A percentile compares a stretch with the other conserved stretches of the same genome.
Conservation (phyloP, 1,140 invertebrate genomes). For the Vanessa atalanta region DNA sequence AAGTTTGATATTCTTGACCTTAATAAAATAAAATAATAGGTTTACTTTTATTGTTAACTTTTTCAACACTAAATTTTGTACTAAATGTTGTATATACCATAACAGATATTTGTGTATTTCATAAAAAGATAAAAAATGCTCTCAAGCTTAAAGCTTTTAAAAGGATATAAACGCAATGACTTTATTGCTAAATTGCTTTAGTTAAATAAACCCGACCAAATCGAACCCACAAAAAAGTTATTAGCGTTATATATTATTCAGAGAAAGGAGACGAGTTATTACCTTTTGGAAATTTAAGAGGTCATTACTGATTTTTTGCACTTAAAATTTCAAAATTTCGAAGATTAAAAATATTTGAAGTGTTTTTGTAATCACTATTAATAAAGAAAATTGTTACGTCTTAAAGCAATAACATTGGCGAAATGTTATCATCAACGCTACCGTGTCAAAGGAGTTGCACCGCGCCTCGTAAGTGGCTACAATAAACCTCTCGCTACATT, state of each 20-base stretch:
- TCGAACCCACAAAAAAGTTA: conserved; percentile 2
- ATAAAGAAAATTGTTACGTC: neutral
- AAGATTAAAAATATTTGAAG: neutral
- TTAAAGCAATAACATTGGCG: conserved; percentile 4
- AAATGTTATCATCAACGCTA: conserved; percentile 20
- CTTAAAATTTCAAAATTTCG: neutral
- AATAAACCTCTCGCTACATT: conserved; percentile 79
- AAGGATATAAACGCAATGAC: neutral
- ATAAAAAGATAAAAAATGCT: neutral
- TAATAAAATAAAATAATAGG: too few species aligned
- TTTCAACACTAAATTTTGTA: too few species aligned
- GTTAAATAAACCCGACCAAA: neutral
- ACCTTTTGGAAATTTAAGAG: neutral
- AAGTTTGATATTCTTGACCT: too few species aligned
- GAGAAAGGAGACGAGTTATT: neutral
- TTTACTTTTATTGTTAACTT: too few species aligned
- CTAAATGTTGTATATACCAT: neutral
- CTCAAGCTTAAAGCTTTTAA: neutral
- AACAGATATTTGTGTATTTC: neutral
- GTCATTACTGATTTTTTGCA: neutral
- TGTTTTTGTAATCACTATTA: conserved; percentile 1
- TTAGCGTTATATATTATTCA: neutral
- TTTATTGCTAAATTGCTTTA: conserved; percentile 1
- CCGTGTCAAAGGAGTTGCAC: conserved; percentile 49
- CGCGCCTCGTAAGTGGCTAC: conserved; percentile 72